Base-by-base conservation (phyloP, 2,888 invertebrate genomes). In the Carpatolechia fugitivella region DNA sequence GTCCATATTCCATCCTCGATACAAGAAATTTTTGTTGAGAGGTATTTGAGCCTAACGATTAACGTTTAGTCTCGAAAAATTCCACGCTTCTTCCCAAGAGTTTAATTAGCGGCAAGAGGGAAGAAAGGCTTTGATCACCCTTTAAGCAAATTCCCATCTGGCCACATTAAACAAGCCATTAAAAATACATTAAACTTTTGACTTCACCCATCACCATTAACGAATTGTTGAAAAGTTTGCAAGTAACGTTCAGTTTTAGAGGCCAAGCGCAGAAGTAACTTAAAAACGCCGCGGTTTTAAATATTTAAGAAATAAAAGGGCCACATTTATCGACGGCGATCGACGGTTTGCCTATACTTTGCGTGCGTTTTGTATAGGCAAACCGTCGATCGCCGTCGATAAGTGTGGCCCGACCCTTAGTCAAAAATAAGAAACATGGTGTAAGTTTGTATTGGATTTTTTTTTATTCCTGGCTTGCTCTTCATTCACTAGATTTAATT, bases 171-270 rank as follows among this genome's bases (percentile, higher is more conserved):
- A 44, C 44, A 31, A 35, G 24, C 50, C 55, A 50, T 55, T 55
- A 55, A 55, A 55, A 55, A 50, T 29, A 50, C 55, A 55, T 55
- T 55, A 55, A 55, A 51, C 52, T 55, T 52, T 46, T 38, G 47
- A 55, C 38, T 47, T 31, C 30, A 52, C 55, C 52, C 51, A 55
- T 55, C 55, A 55, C 49, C 55, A 55, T 55, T 52, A 55, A 55
- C 55, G 52, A 55, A 55, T 55, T 51, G 51, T 55, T 52, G 46
- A 47, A 52, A 55, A 55, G 46, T 55, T 51, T 30, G 36, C 54
- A 44, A 51, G 44, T 46, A 51, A 38, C 31, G 35, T 16, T 46
- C 50, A 13, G 20, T 51, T 55, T 47, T 47, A 47, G 29, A 29
- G 50, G 29, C n/a, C 13, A n/a, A 41, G 18, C 11, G 36, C 50